Percentiles rank a stretch among this genome's conserved stretches.
Evolutionary conservation across 2,113 vertebrate species (phyloP).

Genomic region (Nerophis ophidion): DNA sequence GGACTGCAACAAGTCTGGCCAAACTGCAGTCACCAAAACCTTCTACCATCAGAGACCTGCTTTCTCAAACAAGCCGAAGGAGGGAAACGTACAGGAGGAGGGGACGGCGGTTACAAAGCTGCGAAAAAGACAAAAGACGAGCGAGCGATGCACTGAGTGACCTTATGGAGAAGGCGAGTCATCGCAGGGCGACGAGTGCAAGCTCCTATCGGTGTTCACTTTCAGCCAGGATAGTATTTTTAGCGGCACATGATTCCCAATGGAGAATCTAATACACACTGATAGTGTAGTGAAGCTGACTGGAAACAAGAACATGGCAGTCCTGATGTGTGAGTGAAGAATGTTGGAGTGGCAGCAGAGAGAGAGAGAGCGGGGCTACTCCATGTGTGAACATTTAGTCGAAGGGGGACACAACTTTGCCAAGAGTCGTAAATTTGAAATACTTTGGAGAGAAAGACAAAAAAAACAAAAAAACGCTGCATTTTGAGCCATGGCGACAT

Average conservation of each 20-base stretch:
- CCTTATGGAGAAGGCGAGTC: constrained; percentile 37
- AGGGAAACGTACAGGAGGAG: constrained; percentile 1
- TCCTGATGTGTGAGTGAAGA: constrained; percentile 50
- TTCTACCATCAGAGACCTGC: not conserved
- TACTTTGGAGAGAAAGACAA: not conserved
- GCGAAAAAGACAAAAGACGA: constrained; percentile 9
- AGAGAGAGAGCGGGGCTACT: constrained; percentile 7
- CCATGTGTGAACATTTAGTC: constrained; percentile 28
- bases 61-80: not conserved
- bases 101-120: constrained; percentile 21
- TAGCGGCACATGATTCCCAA: constrained; percentile 66
- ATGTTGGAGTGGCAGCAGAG: constrained; percentile 31
- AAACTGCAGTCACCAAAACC: not conserved
- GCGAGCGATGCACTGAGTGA: constrained; percentile 38
- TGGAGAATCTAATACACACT: constrained; percentile 69
- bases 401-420: constrained; percentile 19
- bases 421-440: constrained; percentile 2
- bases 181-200: constrained; percentile 41
- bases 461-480: not conserved
- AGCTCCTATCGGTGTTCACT: constrained; percentile 57
- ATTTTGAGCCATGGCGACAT: not conserved
- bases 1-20: not conserved
- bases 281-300: constrained; percentile 53
- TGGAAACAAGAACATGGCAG: constrained; percentile 56
- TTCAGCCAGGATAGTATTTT: constrained; percentile 69